phyloP scores from a whole-genome alignment of 2,797 vertebrate species.

The Anguilla marmorata region DNA sequence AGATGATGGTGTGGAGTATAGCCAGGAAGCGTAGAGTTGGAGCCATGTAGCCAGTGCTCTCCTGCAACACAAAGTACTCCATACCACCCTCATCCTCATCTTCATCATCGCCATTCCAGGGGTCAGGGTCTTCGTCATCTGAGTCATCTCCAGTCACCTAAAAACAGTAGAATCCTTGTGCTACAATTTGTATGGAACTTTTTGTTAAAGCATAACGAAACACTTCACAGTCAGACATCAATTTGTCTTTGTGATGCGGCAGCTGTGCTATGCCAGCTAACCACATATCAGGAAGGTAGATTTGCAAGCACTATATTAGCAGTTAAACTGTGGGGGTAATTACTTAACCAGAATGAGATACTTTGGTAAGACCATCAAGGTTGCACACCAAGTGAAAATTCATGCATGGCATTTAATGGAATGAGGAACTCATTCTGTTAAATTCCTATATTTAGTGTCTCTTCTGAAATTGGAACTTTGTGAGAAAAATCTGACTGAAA shows the following conservation, averaged over 20 bases:
- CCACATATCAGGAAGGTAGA: background rate
- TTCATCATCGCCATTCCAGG: conserved; percentile 83
- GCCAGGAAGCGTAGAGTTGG: conserved; percentile 88
- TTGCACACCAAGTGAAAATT: background rate
- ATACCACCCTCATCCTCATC: conserved; percentile 87
- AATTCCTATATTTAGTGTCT: background rate
- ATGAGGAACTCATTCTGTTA: background rate
- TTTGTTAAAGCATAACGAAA: background rate
- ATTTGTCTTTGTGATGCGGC: background rate
- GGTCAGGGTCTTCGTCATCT: conserved; percentile 77
- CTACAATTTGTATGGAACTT: background rate
- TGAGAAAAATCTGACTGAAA: background rate
- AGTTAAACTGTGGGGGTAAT: background rate
- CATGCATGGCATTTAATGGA: background rate
- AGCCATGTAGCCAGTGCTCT: conserved; percentile 98
- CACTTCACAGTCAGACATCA: background rate
- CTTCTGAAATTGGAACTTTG: background rate
- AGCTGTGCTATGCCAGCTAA: background rate
- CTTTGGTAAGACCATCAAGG: background rate
- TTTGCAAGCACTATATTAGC: background rate
- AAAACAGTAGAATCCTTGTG: conserved; percentile 15
- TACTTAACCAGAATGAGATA: background rate
- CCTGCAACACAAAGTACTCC: conserved; percentile 96
- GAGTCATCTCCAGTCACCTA: conserved; percentile 94
- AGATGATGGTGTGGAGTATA: conserved; percentile 91